A percentile compares a stretch with the other conserved stretches of the same genome.
Conservation (phyloP, 35 echinoderm and acorn worm species). For the Heliocidaris tuberculata region DNA sequence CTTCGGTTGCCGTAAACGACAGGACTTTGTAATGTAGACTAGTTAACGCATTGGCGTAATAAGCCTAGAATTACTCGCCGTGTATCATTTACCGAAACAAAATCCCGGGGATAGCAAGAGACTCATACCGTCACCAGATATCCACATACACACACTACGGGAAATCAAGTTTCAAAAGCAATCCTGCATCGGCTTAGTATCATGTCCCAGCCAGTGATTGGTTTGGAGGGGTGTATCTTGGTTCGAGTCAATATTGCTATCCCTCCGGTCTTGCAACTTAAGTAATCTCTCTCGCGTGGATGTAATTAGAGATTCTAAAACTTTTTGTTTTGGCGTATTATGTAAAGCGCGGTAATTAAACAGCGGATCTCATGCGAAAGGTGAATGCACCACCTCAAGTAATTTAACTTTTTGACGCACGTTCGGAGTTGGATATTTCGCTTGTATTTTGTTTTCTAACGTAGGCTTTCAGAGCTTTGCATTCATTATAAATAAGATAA, state of each 20-base stretch:
- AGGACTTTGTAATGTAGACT: not conserved
- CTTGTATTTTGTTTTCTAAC: too few species aligned
- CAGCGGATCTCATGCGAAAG: too few species aligned
- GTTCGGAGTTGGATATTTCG: too few species aligned
- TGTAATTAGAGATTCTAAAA: not conserved
- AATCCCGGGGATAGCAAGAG: not conserved
- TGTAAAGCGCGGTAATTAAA: not conserved
- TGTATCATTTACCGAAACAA: conserved; percentile 10
- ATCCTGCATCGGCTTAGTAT: not conserved
- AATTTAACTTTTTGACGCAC: too few species aligned
- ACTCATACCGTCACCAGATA: not conserved
- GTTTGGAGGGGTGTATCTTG: not conserved
- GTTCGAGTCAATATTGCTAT: conserved; percentile 2
- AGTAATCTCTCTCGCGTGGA: not conserved
- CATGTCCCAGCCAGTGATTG: not conserved
- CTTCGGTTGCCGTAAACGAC: not conserved
- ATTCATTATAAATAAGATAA: too few species aligned
- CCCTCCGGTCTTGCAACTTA: not conserved
- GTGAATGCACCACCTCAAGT: too few species aligned
- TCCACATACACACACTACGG: not conserved
- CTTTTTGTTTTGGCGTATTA: not conserved
- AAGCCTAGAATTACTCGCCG: conserved; percentile 8
- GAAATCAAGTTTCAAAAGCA: conserved; percentile 18
- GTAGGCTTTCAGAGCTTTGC: too few species aligned
- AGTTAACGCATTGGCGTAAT: not conserved